Evolutionary conservation across 2,888 invertebrate species (phyloP), one percentile per base, ranked within the genome.

Genomic region (Aporophyla nigra): DNA sequence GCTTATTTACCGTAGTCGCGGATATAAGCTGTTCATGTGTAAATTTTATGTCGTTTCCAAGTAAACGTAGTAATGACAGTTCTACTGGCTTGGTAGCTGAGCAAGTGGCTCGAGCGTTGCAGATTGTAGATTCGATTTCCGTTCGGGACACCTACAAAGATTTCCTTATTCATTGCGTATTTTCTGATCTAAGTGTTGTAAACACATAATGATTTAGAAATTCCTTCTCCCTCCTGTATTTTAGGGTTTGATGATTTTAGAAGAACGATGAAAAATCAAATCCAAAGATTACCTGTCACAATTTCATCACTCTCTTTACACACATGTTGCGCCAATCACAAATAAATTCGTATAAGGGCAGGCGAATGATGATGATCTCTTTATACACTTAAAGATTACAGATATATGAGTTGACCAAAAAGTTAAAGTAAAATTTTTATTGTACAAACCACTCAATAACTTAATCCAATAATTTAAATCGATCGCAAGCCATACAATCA

Each of bases 1-100:
- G 76, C 82, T 81, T 78, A 80, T 76, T 71, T 67, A 76, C 76
- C 67, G 68, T 67, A 71, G 74, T 69, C 51, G 33, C 24, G 27
- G 56, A 85, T 74, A 72, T 71, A 73, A 59, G 70, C 58, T 27
- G 24, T 68, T 73, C 40, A 54, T 76, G 61, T 62, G 58, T 24
- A 46, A 4, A 51, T 61, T 71, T 68, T 73, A 77, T 82, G 66
- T 58, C 12, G 56, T 80, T 49, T 74, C 69, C 5, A 67, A 33
- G 62, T 74, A 82, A 85, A 81, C 27, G 4, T 33, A 33, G n/a
- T 12, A 19, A 21, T 65, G 27, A 9, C 10, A 6, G 49, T 19
- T 70, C 27, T 49, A 19, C 53, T 33, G 24, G 21, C 7, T 2
- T 12, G 24, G n/a, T 54, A 21, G 12, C 7, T 76, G 19, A 63